Base-by-base conservation (phyloP, 2,888 invertebrate species). In the Parapristionchus giblindavisi region DNA sequence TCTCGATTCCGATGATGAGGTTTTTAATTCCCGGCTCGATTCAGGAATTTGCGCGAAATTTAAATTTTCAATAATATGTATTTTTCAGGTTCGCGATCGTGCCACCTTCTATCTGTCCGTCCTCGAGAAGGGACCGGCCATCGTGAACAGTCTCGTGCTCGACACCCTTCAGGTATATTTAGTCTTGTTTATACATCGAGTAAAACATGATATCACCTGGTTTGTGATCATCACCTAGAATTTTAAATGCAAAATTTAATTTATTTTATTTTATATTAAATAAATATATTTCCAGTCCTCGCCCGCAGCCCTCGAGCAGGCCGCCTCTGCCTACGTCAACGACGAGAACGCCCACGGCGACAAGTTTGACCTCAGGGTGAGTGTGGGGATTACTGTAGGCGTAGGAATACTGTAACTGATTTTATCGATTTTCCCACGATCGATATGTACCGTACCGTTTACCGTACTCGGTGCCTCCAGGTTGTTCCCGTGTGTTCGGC, bases 1-100 rank as follows among this genome's bases (percentile, higher is more conserved):
- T 88, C 91, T 98, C 91, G 99, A 99, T 88, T 93, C 94, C 0
- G 99, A 99, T 88, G 99, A 99, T 89, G 99, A 99, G 90, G 87
- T 78, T 24, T 24, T 43, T 29, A 65, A 5, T n/a, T n/a, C n/a
- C n/a, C n/a, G n/a, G n/a, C n/a, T n/a, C n/a, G n/a, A n/a, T n/a
- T n/a, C n/a, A n/a, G n/a, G n/a, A n/a, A n/a, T n/a, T n/a, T 34
- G 34, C 14, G 11, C 14, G 32, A 27, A 29, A 29, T 4, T 34
- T 27, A 32, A 32, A 66, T 6, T n/a, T 51, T 61, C 29, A 36
- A 36, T 72, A 5, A n/a, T 36, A 24, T 29, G 1, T 11, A 11
- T 56, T 11, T 29, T 68, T 0, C 8, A 78, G 78, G 78, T 99
- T 0, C 91, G 99, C 43, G 99, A 99, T 89, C 91, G 99, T 56